Conservation (phyloP, 1,140 invertebrate genomes). For the roundworm (Caenorhabditis elegans) region WBcel235 BX284605.5:12608001-12608500, state of each 20-base stretch:
- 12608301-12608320: neutral
- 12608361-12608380: neutral
- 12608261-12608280: neutral
- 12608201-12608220: slow-evolving; percentile 23
- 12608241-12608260: neutral
- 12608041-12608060: neutral
- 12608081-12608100: neutral
- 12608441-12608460: slow-evolving; percentile 15
- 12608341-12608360: neutral
- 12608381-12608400: neutral
- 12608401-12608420: slow-evolving; percentile 25
- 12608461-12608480: neutral
- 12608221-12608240: neutral
- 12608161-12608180: slow-evolving; percentile 15
- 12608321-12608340: neutral
- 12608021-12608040: neutral
- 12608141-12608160: too few relatives aligned
- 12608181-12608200: slow-evolving; percentile 33
- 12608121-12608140: neutral
- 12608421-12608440: slow-evolving; percentile 29
- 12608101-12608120: neutral
- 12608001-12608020: neutral
- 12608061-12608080: neutral
- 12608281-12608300: neutral
- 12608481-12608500: slow-evolving; percentile 17